Percentiles rank a stretch among this genome's conserved stretches.
Evolutionary conservation across 2,888 invertebrate species (phyloP).

Genomic region (Oxycera nigricornis): DNA sequence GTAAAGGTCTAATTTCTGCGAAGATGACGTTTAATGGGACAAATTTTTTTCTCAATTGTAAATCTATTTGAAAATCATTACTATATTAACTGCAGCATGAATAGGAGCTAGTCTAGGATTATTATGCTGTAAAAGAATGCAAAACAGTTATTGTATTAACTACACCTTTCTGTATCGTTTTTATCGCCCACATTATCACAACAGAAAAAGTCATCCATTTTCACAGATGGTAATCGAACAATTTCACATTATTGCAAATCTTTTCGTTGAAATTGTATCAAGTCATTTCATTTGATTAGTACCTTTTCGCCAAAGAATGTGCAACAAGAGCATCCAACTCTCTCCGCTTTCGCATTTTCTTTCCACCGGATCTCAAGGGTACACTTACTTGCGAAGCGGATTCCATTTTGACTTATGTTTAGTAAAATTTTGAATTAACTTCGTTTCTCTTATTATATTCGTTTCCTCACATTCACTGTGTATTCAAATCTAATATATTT

Average conservation of each 20-base stretch:
- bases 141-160: too few relatives aligned
- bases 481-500: not conserved
- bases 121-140: too few relatives aligned
- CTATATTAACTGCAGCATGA: too few relatives aligned
- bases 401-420: slow-evolving; percentile 61
- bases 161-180: too few relatives aligned
- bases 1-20: too few relatives aligned
- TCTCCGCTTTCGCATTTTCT: slow-evolving; percentile 79
- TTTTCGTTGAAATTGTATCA: not conserved
- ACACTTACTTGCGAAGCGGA: slow-evolving; percentile 71
- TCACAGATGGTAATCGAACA: too few relatives aligned
- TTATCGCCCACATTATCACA: too few relatives aligned
- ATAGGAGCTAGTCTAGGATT: too few relatives aligned
- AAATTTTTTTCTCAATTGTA: too few relatives aligned
- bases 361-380: slow-evolving; percentile 67
- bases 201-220: too few relatives aligned
- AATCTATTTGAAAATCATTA: too few relatives aligned
- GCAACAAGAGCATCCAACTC: slow-evolving; percentile 77
- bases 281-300: slow-evolving; percentile 45
- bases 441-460: not conserved
- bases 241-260: slow-evolving; percentile 17
- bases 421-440: not conserved
- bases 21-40: too few relatives aligned
- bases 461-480: not conserved
- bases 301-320: slow-evolving; percentile 61